Percentiles rank a stretch among this genome's conserved stretches.
phyloP scores from a whole-genome alignment of 2,113 vertebrate genomes.

The Phylloscopus trochiloides region DNA sequence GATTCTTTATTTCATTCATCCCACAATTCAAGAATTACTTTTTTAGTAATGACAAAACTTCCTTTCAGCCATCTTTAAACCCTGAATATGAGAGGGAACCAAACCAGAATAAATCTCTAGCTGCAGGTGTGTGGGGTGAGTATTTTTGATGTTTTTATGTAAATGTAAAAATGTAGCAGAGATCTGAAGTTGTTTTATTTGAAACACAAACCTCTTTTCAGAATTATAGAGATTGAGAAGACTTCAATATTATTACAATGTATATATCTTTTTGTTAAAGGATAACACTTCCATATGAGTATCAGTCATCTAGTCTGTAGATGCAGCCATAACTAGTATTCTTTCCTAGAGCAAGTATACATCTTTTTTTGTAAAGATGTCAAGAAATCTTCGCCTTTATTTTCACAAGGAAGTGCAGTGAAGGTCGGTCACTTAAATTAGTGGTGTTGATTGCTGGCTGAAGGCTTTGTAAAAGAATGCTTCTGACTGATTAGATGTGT shows the following conservation, averaged over 20 bases:
- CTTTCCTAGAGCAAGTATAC: neutral
- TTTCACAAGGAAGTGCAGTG: neutral
- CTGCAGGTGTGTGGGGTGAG: conserved; percentile 83
- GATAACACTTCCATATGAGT: neutral
- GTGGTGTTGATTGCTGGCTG: neutral
- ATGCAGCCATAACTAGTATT: neutral
- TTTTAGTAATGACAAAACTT: neutral
- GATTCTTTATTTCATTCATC: neutral
- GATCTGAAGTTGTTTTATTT: neutral
- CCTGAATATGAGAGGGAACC: conserved; percentile 76
- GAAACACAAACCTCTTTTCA: neutral
- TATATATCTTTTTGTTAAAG: neutral
- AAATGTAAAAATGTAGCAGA: neutral
- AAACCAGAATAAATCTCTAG: conserved; percentile 77
- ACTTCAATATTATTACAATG: neutral
- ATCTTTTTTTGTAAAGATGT: neutral
- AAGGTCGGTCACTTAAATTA: neutral
- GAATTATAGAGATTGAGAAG: neutral
- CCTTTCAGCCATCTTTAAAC: conserved; percentile 80
- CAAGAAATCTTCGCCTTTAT: neutral
- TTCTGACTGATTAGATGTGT: neutral
- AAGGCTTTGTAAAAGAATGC: neutral
- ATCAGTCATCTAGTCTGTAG: neutral
- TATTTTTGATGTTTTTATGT: conserved; percentile 5
- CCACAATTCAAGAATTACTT: neutral